Conservation (phyloP, 1,140 invertebrate species). For the Pararge aegeria region DNA sequence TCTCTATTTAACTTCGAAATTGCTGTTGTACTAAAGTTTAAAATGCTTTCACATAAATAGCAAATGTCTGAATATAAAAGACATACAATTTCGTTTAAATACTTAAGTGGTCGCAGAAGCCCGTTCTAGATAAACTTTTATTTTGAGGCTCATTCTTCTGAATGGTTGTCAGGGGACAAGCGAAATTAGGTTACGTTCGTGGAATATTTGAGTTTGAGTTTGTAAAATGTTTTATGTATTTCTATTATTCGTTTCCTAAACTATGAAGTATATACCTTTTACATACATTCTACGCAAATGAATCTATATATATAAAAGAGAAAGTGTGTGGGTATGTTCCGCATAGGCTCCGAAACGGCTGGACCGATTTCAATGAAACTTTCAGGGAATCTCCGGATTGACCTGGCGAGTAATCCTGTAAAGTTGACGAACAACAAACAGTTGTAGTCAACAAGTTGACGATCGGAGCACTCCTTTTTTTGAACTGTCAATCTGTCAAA, state of each 20-base stretch:
- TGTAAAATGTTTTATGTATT: not conserved
- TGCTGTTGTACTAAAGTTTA: not conserved
- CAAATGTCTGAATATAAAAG: conserved; percentile 1
- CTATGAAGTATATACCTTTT: not conserved
- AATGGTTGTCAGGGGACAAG: not conserved
- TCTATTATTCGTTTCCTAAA: not conserved
- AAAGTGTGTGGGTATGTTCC: too few species aligned
- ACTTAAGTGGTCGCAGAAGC: not conserved
- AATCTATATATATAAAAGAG: too few species aligned
- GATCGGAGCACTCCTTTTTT: too few species aligned
- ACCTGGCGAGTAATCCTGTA: too few species aligned
- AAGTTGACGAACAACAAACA: too few species aligned
- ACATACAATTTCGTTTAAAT: conserved; percentile 5
- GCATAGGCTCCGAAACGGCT: too few species aligned
- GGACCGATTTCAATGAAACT: too few species aligned
- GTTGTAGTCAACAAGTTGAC: too few species aligned
- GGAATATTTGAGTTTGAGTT: conserved; percentile 13
- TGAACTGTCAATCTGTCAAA: too few species aligned
- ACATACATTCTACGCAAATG: too few species aligned
- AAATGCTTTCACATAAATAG: not conserved
- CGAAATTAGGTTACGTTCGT: conserved; percentile 1
- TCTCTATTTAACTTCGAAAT: not conserved
- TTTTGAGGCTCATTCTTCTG: not conserved
- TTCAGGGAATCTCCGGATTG: too few species aligned
- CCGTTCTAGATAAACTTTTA: conserved; percentile 2